These are phyloP conservation scores for Chalcis sispes DNA, from an alignment of 2,888 invertebrate species.

Conservation along the genomic window DNA sequence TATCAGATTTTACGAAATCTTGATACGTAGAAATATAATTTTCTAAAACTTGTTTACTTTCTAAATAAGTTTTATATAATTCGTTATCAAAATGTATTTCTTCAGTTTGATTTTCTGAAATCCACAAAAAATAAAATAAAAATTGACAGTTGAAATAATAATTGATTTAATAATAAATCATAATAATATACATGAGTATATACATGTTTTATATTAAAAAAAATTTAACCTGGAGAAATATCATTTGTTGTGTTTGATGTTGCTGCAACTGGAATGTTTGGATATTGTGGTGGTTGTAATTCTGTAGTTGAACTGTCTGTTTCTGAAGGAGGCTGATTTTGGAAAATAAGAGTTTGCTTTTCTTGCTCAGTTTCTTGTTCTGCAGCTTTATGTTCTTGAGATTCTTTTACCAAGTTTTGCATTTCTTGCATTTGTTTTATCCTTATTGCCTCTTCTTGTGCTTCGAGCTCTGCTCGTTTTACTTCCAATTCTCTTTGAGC, in stretches of 20 bases:
- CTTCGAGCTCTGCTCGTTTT: constrained; percentile 76
- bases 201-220: constrained; percentile 1
- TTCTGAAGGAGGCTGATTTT: constrained; percentile 33
- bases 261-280: constrained; percentile 2
- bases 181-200: background rate
- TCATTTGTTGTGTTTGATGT: background rate
- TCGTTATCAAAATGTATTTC: constrained; percentile 71
- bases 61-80: constrained; percentile 79
- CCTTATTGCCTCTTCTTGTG: constrained; percentile 57
- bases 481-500: constrained; percentile 77
- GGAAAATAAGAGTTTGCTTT: constrained; percentile 1
- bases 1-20: constrained; percentile 79
- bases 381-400: constrained; percentile 14
- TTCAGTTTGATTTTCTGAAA: constrained; percentile 47
- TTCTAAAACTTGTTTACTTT: constrained; percentile 79
- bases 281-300: constrained; percentile 24
- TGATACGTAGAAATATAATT: constrained; percentile 80
- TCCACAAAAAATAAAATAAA: background rate
- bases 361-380: constrained; percentile 39
- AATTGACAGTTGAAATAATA: background rate
- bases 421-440: constrained; percentile 51
- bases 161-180: background rate
- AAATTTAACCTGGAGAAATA: constrained; percentile 34
- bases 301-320: constrained; percentile 10
- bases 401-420: constrained; percentile 20